Conservation (phyloP, 2,888 invertebrate species). For the Acholoe squamosa region DNA sequence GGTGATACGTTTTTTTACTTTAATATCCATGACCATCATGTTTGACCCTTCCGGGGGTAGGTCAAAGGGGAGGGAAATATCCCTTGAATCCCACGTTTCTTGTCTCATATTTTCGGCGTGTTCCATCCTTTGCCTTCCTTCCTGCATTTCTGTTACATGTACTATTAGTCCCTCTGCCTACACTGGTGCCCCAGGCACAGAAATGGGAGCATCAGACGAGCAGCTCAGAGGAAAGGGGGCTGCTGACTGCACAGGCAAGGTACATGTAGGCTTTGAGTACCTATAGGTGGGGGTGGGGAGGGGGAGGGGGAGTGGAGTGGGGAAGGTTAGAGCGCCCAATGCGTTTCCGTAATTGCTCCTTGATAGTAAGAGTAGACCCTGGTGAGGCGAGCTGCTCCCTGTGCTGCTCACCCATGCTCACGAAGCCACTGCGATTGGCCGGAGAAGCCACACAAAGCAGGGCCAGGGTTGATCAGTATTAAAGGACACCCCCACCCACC, state of each 20-base stretch:
- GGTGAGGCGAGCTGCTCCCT: not conserved
- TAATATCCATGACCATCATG: no score
- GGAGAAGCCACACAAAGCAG: constrained; percentile 15
- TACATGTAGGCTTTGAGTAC: not conserved
- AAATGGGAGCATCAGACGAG: constrained; percentile 29
- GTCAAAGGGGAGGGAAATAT: no score
- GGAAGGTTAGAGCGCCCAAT: constrained; percentile 8
- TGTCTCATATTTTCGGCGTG: no score
- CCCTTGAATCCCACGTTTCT: no score
- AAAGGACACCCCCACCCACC: not conserved
- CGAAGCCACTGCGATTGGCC: not conserved
- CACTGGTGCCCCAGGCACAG: not conserved
- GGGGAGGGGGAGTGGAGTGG: no score
- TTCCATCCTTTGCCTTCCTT: no score
- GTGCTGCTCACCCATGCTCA: not conserved
- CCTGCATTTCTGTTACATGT: not conserved
- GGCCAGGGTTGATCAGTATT: not conserved
- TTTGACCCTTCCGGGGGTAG: no score
- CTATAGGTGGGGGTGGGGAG: no score
- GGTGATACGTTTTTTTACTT: no score
- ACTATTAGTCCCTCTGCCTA: not conserved
- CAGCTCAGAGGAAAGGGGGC: not conserved
- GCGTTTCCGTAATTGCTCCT: constrained; percentile 33
- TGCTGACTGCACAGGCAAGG: not conserved
- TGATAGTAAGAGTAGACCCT: constrained; percentile 19